These are phyloP conservation scores for Drosophila simulans DNA, from an alignment of 1,140 invertebrate genomes.

Conservation along the genomic window DNA sequence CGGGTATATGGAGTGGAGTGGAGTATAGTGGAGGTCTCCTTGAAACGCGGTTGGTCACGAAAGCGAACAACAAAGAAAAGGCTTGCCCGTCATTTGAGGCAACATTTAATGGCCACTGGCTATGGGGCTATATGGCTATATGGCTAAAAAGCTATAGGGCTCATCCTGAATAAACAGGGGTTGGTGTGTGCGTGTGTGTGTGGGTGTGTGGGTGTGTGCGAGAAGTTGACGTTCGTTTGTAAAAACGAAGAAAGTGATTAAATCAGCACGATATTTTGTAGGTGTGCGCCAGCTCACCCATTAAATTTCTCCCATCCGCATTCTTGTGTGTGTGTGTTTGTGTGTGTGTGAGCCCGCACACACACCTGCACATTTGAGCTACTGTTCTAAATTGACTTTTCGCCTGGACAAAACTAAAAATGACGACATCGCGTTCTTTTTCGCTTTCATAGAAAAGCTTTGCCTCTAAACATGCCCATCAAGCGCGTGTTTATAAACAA, in stretches of 20 bases:
- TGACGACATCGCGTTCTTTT: slow-evolving; percentile 73
- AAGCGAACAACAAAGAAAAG: slow-evolving; percentile 70
- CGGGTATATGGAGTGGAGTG: not conserved
- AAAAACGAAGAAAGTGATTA: slow-evolving; percentile 79
- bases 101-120: slow-evolving; percentile 81
- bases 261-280: slow-evolving; percentile 83
- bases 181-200: slow-evolving; percentile 29
- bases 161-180: slow-evolving; percentile 63
- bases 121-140: slow-evolving; percentile 52
- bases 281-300: slow-evolving; percentile 75
- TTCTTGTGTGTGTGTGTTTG: slow-evolving; percentile 15
- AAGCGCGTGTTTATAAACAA: slow-evolving; percentile 57
- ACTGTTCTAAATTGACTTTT: slow-evolving; percentile 77
- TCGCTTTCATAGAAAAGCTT: slow-evolving; percentile 32
- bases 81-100: slow-evolving; percentile 80
- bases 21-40: slow-evolving; percentile 50
- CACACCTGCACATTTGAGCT: slow-evolving; percentile 28
- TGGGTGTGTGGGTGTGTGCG: too few species aligned
- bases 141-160: slow-evolving; percentile 60
- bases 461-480: slow-evolving; percentile 43
- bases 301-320: slow-evolving; percentile 58
- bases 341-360: slow-evolving; percentile 1
- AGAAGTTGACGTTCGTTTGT: slow-evolving; percentile 77
- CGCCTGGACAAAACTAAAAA: slow-evolving; percentile 77
- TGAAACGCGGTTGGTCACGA: slow-evolving; percentile 81